Evolutionary conservation across 2,888 invertebrate species (phyloP), one percentile per base, ranked within the genome.

Genomic region (Agrochola litura): DNA sequence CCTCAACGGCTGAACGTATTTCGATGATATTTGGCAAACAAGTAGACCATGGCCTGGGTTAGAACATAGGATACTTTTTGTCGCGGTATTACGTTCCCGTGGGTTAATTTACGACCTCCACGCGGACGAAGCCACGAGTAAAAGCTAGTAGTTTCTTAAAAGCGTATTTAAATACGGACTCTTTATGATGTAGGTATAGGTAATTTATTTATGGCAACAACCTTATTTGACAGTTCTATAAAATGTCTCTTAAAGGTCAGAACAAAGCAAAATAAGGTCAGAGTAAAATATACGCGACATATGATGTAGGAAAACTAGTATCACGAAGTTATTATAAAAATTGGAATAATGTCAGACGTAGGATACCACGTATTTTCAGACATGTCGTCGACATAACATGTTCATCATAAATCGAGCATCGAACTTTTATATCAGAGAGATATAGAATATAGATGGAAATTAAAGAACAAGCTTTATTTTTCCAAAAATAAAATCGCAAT

Each of bases 211-310:
- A 41, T 10, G 63, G n/a, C 54, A 30, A 49, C 37, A 25, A 3
- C 30, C 30, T 37, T 30, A 64, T 81, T 78, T 52, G 41, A 43
- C 41, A 72, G 30, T 52, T 81, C 63, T 43, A 61, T 63, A 43
- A 73, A 77, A 78, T 64, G 49, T 65, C 30, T 78, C 74, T 37
- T 16, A 64, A 77, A 77, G 56, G 81, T 72, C 30, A 80, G 16
- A 19, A 41, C 52, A 30, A 37, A 74, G 64, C 1, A 19, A 58
- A 79, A 73, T 81, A 30, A 81, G 54, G 43, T 73, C 56, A 81
- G 14, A 41, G 14, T 41, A 56, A 64, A 25, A 54, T 63, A 37
- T 79, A 70, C 41, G 16, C 43, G 54, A 30, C 30, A 58, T 19
- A 46, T 10, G n/a, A 43, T 16, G 16, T 46, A 54, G 8, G 8